Percentiles rank a stretch among this genome's conserved stretches.
Evolutionary conservation across 2,113 vertebrate genomes (phyloP).

Genomic region (Xiphias gladius): DNA sequence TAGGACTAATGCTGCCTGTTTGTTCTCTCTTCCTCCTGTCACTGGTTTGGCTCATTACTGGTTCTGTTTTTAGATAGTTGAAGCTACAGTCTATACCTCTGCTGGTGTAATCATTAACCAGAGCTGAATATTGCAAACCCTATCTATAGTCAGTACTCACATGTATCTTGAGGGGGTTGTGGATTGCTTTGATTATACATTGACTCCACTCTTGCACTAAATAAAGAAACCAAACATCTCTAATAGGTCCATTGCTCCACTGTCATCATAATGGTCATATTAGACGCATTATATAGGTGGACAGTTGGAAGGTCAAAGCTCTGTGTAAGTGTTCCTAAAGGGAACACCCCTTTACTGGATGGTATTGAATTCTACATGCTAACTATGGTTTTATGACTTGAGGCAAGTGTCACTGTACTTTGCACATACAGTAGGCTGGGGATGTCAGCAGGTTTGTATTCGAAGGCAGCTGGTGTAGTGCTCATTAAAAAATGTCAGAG

Average conservation of each 20-base stretch:
- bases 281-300: slow-evolving; percentile 13
- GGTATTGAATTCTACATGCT: slow-evolving; percentile 11
- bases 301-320: slow-evolving; percentile 36
- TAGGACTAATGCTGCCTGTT: slow-evolving; percentile 11
- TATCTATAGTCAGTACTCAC: slow-evolving; percentile 1
- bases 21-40: slow-evolving; percentile 23
- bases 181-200: not conserved
- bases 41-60: slow-evolving; percentile 10
- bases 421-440: not conserved
- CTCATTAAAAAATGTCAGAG: not conserved
- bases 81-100: slow-evolving; percentile 2
- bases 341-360: slow-evolving; percentile 73
- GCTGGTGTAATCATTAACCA: slow-evolving; percentile 25
- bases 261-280: not conserved
- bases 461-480: not conserved
- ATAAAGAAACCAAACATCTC: slow-evolving; percentile 18
- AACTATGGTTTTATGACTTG: not conserved
- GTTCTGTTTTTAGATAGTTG: slow-evolving; percentile 11
- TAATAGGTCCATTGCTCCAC: not conserved
- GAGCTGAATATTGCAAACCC: not conserved
- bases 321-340: slow-evolving; percentile 36
- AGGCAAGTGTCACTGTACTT: not conserved
- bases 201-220: slow-evolving; percentile 14
- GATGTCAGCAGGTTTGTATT: not conserved
- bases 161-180: slow-evolving; percentile 10